Evolutionary conservation across 2,113 vertebrate genomes (phyloP), one percentile per base, ranked within the genome.

Genomic region (Steatornis caripensis): DNA sequence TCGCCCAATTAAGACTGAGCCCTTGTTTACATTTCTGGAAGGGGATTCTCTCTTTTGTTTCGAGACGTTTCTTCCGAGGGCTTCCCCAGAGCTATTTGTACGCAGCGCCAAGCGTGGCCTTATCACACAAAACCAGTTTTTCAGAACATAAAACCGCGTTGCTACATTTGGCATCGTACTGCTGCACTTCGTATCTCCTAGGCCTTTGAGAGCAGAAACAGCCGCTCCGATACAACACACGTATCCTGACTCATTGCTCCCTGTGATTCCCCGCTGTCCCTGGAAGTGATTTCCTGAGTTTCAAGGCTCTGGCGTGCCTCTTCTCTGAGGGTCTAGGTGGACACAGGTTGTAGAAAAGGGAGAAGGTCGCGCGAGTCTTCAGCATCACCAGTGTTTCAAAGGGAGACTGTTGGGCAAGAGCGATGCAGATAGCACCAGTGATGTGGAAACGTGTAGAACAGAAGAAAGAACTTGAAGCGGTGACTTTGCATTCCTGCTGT

Each of bases 171-270:
- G 13, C 77, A 58, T 18, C 18, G 37, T 34, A 14, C 29, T 32
- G 0, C 18, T 68, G 41, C 15, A 7, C 57, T 92, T 39, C 7
- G 0, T 39, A n/a, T 45, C 74, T 81, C 45, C n/a, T 53, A 32
- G 26, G 37, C 41, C 37, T 62, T 20, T 45, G 71, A 54, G 74
- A 61, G 36, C 53, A 83, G 70, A 57, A 85, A 27, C 3, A 82
- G 34, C 5, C 48, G 21, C 27, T 71, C 36, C 39, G 43, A 2
- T 14, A 57, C 15, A n/a, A 14, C 30, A 11, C 21, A 11, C 0
- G 0, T 43, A 5, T 41, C 8, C 5, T 34, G 32, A 9, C 46
- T 69, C 21, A 0, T 39, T 82, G 57, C 37, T 88, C 0, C 46
- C 66, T 5, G 1, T 32, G 43, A 16, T 68, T 58, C 43, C 53